A percentile compares a stretch with the other conserved stretches of the same genome.
phyloP scores from a whole-genome alignment of 2,113 vertebrate genomes.

The Alouatta palliata region DNA sequence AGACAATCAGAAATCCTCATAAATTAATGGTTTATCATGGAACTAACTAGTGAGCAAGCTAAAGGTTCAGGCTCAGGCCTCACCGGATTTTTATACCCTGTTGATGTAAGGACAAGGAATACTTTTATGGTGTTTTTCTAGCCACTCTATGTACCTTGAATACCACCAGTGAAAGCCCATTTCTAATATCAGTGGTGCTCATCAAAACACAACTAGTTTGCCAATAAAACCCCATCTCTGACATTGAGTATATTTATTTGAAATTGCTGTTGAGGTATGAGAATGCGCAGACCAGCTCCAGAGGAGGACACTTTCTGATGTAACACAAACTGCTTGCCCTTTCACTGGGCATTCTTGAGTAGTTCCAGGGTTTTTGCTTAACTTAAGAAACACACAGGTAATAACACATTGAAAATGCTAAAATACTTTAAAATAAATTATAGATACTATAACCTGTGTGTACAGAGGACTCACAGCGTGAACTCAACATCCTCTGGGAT shows the following conservation, averaged over 20 bases:
- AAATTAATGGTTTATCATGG: not conserved
- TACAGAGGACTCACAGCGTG: not conserved
- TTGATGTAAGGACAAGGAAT: not conserved
- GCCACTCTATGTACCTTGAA: not conserved
- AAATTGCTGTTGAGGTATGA: not conserved
- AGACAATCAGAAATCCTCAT: not conserved
- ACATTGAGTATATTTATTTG: not conserved
- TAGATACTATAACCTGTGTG: not conserved
- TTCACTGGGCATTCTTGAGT: accelerated
- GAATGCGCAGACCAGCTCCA: not conserved
- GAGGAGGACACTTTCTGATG: too few species aligned
- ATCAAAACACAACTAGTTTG: not conserved
- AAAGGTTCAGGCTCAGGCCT: not conserved
- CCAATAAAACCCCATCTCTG: not conserved
- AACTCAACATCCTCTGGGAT: not conserved
- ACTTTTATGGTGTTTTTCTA: not conserved
- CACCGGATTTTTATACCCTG: not conserved
- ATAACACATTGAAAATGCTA: not conserved
- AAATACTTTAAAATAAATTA: not conserved
- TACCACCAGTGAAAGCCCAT: not conserved
- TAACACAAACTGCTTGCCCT: not conserved
- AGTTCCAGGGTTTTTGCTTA: not conserved
- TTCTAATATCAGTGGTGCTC: not conserved
- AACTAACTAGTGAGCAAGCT: not conserved
- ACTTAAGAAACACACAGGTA: not conserved